phyloP scores from a whole-genome alignment of 1,140 invertebrate genomes.

The Luehdorfia chinensis region DNA sequence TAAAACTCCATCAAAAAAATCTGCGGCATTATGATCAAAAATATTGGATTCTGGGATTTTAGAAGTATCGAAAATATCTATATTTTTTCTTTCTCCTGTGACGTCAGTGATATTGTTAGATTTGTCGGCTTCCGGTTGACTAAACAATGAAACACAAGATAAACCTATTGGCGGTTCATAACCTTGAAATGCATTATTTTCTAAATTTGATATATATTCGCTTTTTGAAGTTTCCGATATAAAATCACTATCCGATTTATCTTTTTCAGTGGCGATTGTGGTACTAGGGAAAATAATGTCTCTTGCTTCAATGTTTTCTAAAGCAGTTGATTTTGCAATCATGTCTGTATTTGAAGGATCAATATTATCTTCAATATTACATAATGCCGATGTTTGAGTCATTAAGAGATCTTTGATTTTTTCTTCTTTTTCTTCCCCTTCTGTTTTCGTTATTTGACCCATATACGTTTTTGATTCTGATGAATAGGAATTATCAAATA shows the following conservation, averaged over 20 bases:
- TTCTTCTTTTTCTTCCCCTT: too few species aligned
- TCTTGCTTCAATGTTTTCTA: too few species aligned
- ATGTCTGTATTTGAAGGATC: too few species aligned
- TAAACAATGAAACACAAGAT: slow-evolving; percentile 1
- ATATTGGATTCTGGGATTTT: neutral
- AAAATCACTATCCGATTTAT: too few species aligned
- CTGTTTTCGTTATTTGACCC: too few species aligned
- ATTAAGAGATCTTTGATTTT: too few species aligned
- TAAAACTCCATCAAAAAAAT: slow-evolving; percentile 13
- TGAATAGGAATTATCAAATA: neutral
- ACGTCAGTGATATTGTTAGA: neutral
- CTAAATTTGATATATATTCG: neutral
- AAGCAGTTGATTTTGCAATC: too few species aligned
- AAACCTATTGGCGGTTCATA: neutral
- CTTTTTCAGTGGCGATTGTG: too few species aligned
- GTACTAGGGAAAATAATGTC: too few species aligned
- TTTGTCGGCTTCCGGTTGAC: neutral
- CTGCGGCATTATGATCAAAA: slow-evolving; percentile 10
- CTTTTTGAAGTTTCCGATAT: neutral
- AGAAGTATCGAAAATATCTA: neutral
- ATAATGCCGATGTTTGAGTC: too few species aligned
- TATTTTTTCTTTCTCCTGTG: neutral
- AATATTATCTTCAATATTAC: too few species aligned
- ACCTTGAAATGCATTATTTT: neutral
- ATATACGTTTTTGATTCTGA: neutral